Evolutionary conservation across 2,888 invertebrate genomes (phyloP).

Genomic region (Serripes groenlandicus): DNA sequence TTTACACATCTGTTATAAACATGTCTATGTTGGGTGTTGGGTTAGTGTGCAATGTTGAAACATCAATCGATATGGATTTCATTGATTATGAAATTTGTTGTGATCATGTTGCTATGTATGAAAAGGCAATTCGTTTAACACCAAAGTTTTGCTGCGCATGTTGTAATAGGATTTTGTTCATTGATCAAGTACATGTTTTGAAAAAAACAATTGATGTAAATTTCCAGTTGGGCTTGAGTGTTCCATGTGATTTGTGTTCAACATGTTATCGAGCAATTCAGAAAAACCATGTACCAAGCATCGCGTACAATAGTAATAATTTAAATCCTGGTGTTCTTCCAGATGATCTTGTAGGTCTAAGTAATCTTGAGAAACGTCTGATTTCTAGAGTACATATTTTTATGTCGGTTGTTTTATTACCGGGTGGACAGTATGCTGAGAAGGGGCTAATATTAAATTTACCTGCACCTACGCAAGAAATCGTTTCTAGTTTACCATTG

Average conservation of each 20-base stretch:
- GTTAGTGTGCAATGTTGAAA: background rate
- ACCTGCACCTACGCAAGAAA: background rate
- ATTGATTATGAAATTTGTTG: slow-evolving; percentile 9
- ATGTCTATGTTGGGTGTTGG: slow-evolving; percentile 15
- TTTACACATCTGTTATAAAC: too few species aligned
- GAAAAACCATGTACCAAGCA: background rate
- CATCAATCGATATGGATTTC: slow-evolving; percentile 5
- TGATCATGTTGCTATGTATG: slow-evolving; percentile 2
- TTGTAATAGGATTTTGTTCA: slow-evolving; percentile 45
- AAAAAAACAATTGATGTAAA: background rate
- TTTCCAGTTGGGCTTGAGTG: background rate
- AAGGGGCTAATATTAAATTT: slow-evolving; percentile 41
- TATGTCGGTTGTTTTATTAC: slow-evolving; percentile 42
- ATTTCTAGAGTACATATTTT: slow-evolving; percentile 30
- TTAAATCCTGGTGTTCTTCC: slow-evolving; percentile 29
- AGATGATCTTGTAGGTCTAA: slow-evolving; percentile 9
- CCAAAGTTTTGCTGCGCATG: slow-evolving; percentile 29
- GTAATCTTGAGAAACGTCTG: slow-evolving; percentile 25
- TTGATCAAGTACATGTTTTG: slow-evolving; percentile 11
- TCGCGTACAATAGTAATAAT: slow-evolving; percentile 1
- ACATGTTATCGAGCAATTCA: background rate
- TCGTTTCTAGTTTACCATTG: background rate
- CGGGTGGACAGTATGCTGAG: slow-evolving; percentile 54
- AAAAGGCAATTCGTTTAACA: slow-evolving; percentile 17
- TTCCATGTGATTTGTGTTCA: background rate